Evolutionary conservation across 2,113 vertebrate species (phyloP).

Genomic region (Corythoichthys haematopterus): DNA sequence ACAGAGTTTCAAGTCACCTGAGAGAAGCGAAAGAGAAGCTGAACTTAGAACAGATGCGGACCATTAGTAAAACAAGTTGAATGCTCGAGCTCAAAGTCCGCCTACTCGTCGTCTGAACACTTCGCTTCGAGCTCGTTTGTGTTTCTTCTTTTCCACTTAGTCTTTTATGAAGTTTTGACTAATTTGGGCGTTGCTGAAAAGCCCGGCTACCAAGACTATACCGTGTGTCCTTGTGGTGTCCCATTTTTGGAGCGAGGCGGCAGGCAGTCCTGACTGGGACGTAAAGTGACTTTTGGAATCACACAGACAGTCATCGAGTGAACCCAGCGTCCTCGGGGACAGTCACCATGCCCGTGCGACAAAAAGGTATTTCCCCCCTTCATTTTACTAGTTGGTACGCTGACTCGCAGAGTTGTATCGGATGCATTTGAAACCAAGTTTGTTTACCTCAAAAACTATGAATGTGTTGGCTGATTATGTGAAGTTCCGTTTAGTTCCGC

Average conservation of each 20-base stretch:
- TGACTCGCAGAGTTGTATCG: not conserved
- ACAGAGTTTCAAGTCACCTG: constrained; percentile 42
- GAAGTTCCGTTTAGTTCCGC: not conserved
- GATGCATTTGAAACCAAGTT: not conserved
- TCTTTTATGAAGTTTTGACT: not conserved
- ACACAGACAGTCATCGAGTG: constrained; percentile 15
- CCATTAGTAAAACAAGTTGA: constrained; percentile 14
- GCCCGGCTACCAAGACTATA: not conserved
- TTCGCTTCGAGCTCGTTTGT: not conserved
- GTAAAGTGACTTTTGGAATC: constrained; percentile 47
- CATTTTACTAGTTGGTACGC: not conserved
- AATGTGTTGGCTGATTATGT: not conserved
- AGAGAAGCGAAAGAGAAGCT: constrained; percentile 34
- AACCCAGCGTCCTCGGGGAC: not conserved
- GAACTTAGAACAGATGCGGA: constrained; percentile 2
- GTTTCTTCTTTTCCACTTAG: not conserved
- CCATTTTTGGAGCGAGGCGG: constrained; percentile 29
- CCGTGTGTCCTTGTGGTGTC: constrained; percentile 18
- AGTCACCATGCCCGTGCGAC: constrained; percentile 59
- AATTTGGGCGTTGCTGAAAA: not conserved
- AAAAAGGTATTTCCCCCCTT: constrained; percentile 49
- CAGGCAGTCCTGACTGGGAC: constrained; percentile 35
- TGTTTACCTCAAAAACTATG: not conserved
- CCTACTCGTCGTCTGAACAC: not conserved
- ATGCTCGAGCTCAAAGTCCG: constrained; percentile 38